Percentiles rank a stretch among this genome's conserved stretches.
phyloP scores from a whole-genome alignment of 2,797 vertebrate genomes.

The Megaceryle alcyon region DNA sequence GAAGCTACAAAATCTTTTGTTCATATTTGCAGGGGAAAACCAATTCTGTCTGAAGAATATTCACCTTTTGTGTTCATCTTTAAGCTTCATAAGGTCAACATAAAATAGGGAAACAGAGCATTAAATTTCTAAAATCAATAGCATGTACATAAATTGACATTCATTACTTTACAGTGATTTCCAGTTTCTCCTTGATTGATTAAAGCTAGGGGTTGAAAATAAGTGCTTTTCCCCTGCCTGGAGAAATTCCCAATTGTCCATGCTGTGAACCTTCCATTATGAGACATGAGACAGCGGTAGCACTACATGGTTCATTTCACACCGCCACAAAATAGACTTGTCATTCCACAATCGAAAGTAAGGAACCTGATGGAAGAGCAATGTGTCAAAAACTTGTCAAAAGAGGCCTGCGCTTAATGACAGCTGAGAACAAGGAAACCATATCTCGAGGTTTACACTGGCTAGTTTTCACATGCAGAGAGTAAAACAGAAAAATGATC shows the following conservation, averaged over 20 bases:
- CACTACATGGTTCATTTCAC: slow-evolving; percentile 70
- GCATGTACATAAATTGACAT: slow-evolving; percentile 70
- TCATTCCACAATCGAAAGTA: slow-evolving; percentile 70
- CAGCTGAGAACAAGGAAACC: slow-evolving; percentile 48
- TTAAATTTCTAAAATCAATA: slow-evolving; percentile 72
- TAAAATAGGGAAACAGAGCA: slow-evolving; percentile 67
- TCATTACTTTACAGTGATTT: slow-evolving; percentile 66
- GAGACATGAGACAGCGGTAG: slow-evolving; percentile 73
- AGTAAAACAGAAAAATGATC: slow-evolving; percentile 20
- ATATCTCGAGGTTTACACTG: slow-evolving; percentile 18
- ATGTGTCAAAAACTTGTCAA: slow-evolving; percentile 74
- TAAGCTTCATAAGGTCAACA: slow-evolving; percentile 58
- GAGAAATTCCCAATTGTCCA: slow-evolving; percentile 74
- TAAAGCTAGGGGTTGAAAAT: slow-evolving; percentile 74
- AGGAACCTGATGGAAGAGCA: slow-evolving; percentile 70
- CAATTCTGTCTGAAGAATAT: slow-evolving; percentile 26
- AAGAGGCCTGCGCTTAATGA: slow-evolving; percentile 40
- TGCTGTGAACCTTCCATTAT: slow-evolving; percentile 76
- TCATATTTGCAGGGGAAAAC: neutral
- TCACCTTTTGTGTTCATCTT: slow-evolving; percentile 54
- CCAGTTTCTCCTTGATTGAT: slow-evolving; percentile 76
- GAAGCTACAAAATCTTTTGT: slow-evolving; percentile 16
- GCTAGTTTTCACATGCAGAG: neutral
- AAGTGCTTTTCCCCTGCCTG: slow-evolving; percentile 72
- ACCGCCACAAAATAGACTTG: slow-evolving; percentile 74